Base-by-base conservation (phyloP, 2,797 vertebrate species). In the Crocodylus rhombifer region DNA sequence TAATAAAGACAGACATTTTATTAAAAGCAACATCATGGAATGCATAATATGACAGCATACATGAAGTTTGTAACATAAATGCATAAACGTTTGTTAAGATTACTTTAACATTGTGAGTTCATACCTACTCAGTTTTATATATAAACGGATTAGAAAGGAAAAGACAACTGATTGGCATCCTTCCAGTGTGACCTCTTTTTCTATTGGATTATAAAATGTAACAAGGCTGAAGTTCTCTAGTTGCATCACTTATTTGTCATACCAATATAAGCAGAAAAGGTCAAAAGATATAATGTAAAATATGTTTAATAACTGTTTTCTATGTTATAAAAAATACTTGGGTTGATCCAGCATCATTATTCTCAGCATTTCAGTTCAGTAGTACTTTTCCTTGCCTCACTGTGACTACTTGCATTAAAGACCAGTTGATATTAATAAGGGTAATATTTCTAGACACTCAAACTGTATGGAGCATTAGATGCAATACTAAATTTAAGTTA, bases 1-100 rank as follows among this genome's bases (percentile, higher is more conserved):
- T 93, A 96, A 92, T 92, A 89, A 94, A 95, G 73, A 83, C 23
- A 93, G 74, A 79, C 7, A 77, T 91, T 94, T 89, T 92, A 94
- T 88, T 91, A n/a, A 93, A 95, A 92, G 60, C 33, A 94, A 77
- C 6, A 6, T 75, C 16, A n/a, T 76, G 78, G 16, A 95, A 87
- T 91, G 80, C 58, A 11, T 91, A 65, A 96, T 93, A 78, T 93
- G 90, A 96, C 56, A 90, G 18, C 5, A 23, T 91, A 63, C 92
- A 86, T 58, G 65, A 95, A 94, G 92, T 81, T 93, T 96, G 26
- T 4, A 78, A 58, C 92, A 36, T 88, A 92, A 96, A 92, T 81
- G 18, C 25, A 88, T 78, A 89, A 95, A 89, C 11, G 90, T 88
- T 92, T 86, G 28, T 91, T 90, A 82, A 95, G 95, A 95, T 84